Evolutionary conservation across 2,113 vertebrate genomes (phyloP).

Genomic region (Psilopsiagon aurifrons): DNA sequence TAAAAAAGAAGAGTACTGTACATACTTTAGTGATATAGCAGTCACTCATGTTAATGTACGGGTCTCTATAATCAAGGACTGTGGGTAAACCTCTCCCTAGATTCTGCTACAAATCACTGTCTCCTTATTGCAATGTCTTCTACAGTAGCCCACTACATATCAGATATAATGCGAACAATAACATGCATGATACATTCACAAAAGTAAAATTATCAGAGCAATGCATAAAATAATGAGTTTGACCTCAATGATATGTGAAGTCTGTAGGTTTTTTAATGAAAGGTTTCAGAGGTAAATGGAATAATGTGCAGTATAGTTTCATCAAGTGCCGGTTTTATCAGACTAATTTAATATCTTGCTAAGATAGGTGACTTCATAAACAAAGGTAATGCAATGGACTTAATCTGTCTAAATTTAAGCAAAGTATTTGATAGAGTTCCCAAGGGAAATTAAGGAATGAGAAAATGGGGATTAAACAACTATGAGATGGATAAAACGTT

Average conservation of each 20-base stretch:
- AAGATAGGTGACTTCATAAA: constrained; percentile 1
- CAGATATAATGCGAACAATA: neutral
- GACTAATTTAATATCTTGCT: neutral
- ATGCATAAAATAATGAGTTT: neutral
- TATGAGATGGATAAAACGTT: neutral
- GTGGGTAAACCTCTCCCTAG: neutral
- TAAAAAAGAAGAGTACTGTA: fast-evolving
- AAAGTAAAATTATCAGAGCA: neutral
- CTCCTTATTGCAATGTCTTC: neutral
- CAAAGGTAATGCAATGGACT: neutral
- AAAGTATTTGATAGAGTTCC: neutral
- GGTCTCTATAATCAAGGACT: neutral
- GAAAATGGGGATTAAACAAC: constrained; percentile 1
- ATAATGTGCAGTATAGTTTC: neutral
- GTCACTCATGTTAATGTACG: neutral
- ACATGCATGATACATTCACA: neutral
- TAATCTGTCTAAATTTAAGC: constrained; percentile 8
- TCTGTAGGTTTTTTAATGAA: neutral
- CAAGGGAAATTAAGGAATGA: constrained; percentile 11
- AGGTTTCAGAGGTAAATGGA: neutral
- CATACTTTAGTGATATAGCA: neutral
- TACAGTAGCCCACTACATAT: fast-evolving
- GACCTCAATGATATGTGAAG: neutral
- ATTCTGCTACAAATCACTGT: neutral
- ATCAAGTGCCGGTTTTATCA: neutral